Percentiles rank a stretch among this genome's conserved stretches.
Conservation (phyloP, 2,797 vertebrate genomes). For the Pteronotus mesoamericanus region DNA sequence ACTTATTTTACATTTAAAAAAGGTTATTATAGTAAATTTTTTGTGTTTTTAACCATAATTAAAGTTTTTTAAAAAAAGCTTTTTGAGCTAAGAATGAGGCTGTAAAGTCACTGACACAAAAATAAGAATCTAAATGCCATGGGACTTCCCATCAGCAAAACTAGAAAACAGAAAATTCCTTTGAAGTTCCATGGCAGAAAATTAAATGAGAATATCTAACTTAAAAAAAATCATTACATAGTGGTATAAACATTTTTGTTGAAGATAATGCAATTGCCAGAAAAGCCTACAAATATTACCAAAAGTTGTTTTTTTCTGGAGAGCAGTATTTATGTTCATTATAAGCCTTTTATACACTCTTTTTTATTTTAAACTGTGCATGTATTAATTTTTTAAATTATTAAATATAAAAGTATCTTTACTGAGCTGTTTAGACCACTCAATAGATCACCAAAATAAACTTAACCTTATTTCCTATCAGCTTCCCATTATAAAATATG, state of each 20-base stretch:
- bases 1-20: not conserved
- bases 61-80: not conserved
- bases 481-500: not conserved
- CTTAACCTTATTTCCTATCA: not conserved
- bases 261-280: not conserved
- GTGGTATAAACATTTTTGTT: not conserved
- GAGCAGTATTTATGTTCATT: not conserved
- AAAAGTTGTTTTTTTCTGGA: not conserved
- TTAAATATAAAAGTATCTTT: not conserved
- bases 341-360: not conserved
- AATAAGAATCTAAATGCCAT: not conserved
- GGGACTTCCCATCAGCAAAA: not conserved
- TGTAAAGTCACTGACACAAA: not conserved
- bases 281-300: not conserved
- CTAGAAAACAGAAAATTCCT: not conserved
- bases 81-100: not conserved
- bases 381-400: not conserved
- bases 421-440: not conserved
- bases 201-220: not conserved
- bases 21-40: not conserved
- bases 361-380: not conserved
- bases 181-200: not conserved
- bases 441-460: not conserved
- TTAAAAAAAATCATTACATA: not conserved
- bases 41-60: not conserved